Base-by-base conservation (phyloP, 2,113 vertebrate species). In the Heterotilapia buettikoferi region DNA sequence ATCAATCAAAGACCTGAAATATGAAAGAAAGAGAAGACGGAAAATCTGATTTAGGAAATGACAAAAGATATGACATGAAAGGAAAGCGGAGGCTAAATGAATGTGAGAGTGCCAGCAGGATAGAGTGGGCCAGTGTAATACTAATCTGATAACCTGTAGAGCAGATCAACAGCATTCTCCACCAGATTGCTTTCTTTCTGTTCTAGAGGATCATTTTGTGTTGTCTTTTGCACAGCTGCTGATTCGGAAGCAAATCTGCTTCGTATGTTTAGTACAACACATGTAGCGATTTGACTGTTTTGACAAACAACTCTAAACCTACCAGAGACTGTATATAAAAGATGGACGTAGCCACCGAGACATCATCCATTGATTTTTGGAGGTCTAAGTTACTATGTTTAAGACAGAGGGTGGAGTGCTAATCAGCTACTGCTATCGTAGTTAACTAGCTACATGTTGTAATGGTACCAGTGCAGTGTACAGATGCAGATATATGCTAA, bases 1-100 rank as follows among this genome's bases (percentile, higher is more conserved):
- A 90, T 92, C 87, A 89, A 89, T 93, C 89, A 92, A 82, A 59
- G 59, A 53, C n/a, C 18, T n/a, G 56, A 52, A 86, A 78, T 63
- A 61, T 80, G 57, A 89, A 47, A 82, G 80, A 76, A 78, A 52
- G 53, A 86, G 18, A 52, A 4, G 71, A 73, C 1, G 40, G 16
- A 45, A 53, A 80, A 63, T 73, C 24, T 83, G 63, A 78, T 85
- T 84, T 33, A 73, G 12, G n/a, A 78, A 78, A 84, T 21, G 78
- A 76, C 38, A 76, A 76, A 56, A 29, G 56, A 61, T 45, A n/a
- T 86, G 66, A 76, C 43, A 50, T 50, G 57, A 66, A 53, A 29
- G 31, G 54, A 16, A 81, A 57, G 71, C 12, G 9, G 24, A 82
- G 26, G 12, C 18, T 83, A 38, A 82, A 45, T 45, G 10, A 82